These are phyloP conservation scores for Lepidurus packardi DNA, from an alignment of 1,140 invertebrate genomes.

Conservation along the genomic window DNA sequence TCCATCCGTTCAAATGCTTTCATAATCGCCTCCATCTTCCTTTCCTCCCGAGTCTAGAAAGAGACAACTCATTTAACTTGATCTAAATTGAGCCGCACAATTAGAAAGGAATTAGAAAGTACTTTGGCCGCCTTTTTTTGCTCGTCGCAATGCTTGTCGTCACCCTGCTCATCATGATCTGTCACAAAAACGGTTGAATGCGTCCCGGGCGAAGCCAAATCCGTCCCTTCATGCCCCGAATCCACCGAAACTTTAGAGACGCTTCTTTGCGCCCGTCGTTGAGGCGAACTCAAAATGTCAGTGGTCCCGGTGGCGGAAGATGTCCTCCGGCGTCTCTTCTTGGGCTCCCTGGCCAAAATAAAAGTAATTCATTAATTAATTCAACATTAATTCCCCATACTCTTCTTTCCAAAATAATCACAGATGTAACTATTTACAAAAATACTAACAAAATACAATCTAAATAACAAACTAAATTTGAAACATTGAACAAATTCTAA, in stretches of 20 bases:
- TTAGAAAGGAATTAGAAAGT: slow-evolving; percentile 10
- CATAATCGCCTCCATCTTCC: slow-evolving; percentile 94
- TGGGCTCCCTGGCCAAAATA: background rate
- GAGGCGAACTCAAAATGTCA: background rate
- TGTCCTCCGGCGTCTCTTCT: background rate
- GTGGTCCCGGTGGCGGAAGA: background rate
- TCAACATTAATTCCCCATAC: too few species aligned
- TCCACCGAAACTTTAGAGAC: background rate
- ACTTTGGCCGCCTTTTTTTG: slow-evolving; percentile 9
- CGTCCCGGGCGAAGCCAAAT: background rate
- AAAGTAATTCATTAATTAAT: too few species aligned
- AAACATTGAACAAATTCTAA: too few species aligned
- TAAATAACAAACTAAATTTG: too few species aligned
- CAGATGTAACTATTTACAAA: too few species aligned
- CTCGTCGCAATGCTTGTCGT: background rate
- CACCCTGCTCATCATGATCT: background rate
- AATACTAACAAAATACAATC: too few species aligned
- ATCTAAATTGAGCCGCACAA: background rate
- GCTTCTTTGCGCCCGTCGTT: background rate
- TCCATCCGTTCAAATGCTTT: slow-evolving; percentile 70
- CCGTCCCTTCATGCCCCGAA: background rate
- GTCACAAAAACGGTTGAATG: background rate
- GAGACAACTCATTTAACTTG: slow-evolving; percentile 1
- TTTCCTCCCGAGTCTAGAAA: slow-evolving; percentile 75
- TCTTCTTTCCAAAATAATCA: too few species aligned